Conservation (phyloP, 2,797 vertebrate genomes). For the Falco columbarius region DNA sequence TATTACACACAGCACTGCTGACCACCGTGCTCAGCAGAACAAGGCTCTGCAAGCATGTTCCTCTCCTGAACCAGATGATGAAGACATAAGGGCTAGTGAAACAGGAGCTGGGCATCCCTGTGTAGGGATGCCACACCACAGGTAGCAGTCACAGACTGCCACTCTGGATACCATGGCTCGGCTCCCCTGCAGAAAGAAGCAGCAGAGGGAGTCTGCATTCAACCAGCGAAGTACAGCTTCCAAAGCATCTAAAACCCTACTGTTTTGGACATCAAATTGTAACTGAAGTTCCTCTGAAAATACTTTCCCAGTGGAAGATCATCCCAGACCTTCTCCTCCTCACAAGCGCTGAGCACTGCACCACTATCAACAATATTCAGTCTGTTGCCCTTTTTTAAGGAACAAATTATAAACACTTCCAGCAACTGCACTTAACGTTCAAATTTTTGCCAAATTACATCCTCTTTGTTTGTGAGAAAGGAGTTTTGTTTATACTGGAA, state of each 20-base stretch:
- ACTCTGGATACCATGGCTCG: accelerated
- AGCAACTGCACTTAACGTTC: slow-evolving; percentile 12
- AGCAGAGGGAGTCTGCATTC: background rate
- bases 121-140: background rate
- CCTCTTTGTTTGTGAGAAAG: background rate
- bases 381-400: slow-evolving; percentile 8
- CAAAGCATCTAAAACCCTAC: background rate
- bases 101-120: background rate
- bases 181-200: background rate
- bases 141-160: background rate
- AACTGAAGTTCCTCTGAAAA: background rate
- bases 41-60: background rate
- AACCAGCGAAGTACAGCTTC: background rate
- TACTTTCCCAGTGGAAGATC: background rate
- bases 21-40: accelerated
- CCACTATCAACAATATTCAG: background rate
- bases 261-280: background rate
- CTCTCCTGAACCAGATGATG: background rate
- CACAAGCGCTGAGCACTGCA: background rate
- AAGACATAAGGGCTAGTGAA: background rate
- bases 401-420: slow-evolving; percentile 25
- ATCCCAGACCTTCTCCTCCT: background rate
- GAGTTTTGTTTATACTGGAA: background rate
- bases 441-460: background rate
- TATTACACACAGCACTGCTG: accelerated